Percentiles rank a stretch among this genome's conserved stretches.
These are phyloP conservation scores for Crotalus viridis DNA, from an alignment of 2,113 vertebrate genomes.

Conservation along the genomic window DNA sequence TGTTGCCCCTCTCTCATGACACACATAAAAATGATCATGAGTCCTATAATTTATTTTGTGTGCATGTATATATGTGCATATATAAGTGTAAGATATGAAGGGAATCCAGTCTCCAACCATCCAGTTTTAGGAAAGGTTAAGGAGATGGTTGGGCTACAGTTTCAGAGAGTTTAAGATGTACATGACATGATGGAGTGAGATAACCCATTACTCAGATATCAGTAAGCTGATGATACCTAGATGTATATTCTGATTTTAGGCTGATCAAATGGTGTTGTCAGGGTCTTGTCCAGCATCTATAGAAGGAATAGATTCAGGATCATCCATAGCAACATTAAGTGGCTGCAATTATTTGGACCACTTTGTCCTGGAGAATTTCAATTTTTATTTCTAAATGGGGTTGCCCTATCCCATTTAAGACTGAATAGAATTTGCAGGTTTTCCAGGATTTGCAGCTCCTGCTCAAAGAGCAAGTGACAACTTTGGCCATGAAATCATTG, in stretches of 20 bases:
- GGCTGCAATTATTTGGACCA: background rate
- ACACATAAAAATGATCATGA: background rate
- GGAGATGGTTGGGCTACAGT: background rate
- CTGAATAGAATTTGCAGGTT: background rate
- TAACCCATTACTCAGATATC: background rate
- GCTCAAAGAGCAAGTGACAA: background rate
- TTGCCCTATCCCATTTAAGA: background rate
- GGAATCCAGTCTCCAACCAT: background rate
- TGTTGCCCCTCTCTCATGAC: background rate
- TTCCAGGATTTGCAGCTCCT: background rate
- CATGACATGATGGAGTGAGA: background rate
- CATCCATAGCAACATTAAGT: background rate
- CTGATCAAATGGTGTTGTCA: background rate
- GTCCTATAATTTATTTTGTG: background rate
- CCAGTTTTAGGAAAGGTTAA: background rate
- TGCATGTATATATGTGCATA: background rate
- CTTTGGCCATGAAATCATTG: background rate
- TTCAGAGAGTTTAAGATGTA: background rate
- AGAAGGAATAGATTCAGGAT: background rate
- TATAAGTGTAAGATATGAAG: background rate
- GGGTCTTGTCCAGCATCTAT: too few relatives aligned
- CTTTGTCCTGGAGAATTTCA: background rate
- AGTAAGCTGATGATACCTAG: background rate
- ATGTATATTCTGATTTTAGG: background rate
- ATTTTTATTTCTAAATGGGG: background rate